A percentile compares a stretch with the other conserved stretches of the same genome.
These are phyloP conservation scores for Oscheius myriophilus DNA, from an alignment of 2,888 invertebrate species.

Conservation along the genomic window DNA sequence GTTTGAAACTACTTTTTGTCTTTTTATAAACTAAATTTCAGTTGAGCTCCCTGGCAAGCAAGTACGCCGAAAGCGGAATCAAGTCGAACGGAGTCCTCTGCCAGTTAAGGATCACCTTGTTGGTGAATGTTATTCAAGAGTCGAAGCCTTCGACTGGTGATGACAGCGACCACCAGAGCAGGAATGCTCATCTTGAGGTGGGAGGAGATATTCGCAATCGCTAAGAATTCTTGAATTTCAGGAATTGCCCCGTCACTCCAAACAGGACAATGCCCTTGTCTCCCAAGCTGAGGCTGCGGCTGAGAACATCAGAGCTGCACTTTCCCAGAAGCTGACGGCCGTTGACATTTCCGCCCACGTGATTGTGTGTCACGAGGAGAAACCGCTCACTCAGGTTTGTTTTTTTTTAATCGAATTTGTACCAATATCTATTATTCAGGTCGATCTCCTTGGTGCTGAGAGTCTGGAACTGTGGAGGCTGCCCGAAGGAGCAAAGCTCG, in stretches of 20 bases:
- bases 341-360: constrained; percentile 36
- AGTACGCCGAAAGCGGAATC: constrained; percentile 25
- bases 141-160: background rate
- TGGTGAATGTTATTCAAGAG: constrained; percentile 26
- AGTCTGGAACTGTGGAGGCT: constrained; percentile 65
- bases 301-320: constrained; percentile 16
- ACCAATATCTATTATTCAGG: no score
- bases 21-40: constrained; percentile 5
- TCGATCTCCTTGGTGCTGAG: constrained; percentile 45
- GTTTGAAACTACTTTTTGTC: constrained; percentile 18
- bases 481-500: constrained; percentile 45
- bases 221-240: background rate
- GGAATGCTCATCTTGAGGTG: constrained; percentile 27
- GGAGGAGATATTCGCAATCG: background rate
- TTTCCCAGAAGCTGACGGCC: constrained; percentile 23
- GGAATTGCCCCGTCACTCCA: constrained; percentile 35
- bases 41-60: constrained; percentile 16
- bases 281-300: constrained; percentile 33
- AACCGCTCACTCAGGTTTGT: constrained; percentile 43
- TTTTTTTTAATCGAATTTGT: background rate
- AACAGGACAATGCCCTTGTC: constrained; percentile 33
- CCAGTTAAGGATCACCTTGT: constrained; percentile 42
- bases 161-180: constrained; percentile 28
- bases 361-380: constrained; percentile 39
- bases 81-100: constrained; percentile 43